These are phyloP conservation scores for Colostygia pectinataria DNA, from an alignment of 2,888 invertebrate species.

Conservation along the genomic window DNA sequence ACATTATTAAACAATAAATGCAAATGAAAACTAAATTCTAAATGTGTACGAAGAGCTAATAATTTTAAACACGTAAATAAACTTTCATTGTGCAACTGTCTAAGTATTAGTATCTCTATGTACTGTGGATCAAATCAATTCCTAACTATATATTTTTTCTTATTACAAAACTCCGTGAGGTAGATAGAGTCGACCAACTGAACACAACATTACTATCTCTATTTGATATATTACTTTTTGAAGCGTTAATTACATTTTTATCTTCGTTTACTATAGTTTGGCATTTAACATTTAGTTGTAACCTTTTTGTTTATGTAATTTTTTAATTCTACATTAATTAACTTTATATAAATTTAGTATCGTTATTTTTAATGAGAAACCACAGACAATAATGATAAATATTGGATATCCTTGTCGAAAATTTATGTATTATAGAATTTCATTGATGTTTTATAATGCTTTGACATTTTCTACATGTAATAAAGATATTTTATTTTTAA, in stretches of 20 bases:
- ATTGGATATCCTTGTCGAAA: background rate
- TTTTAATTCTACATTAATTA: conserved; percentile 10
- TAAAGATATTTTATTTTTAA: background rate
- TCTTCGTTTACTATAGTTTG: conserved; percentile 20
- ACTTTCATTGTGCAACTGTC: conserved; percentile 29
- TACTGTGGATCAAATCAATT: conserved; percentile 62
- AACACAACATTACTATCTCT: conserved; percentile 35
- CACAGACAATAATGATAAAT: background rate
- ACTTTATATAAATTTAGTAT: background rate
- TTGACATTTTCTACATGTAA: background rate
- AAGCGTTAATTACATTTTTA: conserved; percentile 22
- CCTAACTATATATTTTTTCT: conserved; percentile 54
- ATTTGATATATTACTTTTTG: conserved; percentile 30
- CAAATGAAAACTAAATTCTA: too few relatives aligned
- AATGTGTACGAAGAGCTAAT: too few relatives aligned
- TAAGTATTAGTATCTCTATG: conserved; percentile 39
- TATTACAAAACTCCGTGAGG: conserved; percentile 48
- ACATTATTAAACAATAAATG: too few relatives aligned
- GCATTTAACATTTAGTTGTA: conserved; percentile 19
- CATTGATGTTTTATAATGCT: background rate
- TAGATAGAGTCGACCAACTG: conserved; percentile 49
- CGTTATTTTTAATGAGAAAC: too few relatives aligned
- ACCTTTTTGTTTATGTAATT: conserved; percentile 7
- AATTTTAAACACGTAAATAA: background rate
- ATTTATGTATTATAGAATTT: background rate